These are phyloP conservation scores for Gopherus flavomarginatus DNA, from an alignment of 2,113 vertebrate genomes.

Conservation along the genomic window DNA sequence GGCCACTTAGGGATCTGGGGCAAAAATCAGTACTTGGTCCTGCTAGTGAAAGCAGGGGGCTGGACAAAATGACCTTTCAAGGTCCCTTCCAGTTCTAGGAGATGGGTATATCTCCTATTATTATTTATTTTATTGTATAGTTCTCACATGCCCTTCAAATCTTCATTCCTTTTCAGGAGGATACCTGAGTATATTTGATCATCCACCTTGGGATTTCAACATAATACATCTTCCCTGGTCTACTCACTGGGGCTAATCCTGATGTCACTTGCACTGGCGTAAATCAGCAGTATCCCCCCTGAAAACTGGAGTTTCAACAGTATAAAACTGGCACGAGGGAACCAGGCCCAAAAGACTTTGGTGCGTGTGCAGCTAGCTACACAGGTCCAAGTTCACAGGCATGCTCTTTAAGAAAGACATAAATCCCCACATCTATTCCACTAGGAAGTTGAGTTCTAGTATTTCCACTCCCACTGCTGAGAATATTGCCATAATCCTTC, in stretches of 20 bases:
- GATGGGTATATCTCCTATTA: too few species aligned
- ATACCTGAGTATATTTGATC: not conserved
- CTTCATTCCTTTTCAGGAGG: not conserved
- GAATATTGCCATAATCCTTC: not conserved
- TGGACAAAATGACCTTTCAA: too few species aligned
- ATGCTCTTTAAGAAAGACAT: not conserved
- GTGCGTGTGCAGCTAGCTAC: not conserved
- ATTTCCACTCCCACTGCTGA: not conserved
- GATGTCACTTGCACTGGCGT: not conserved
- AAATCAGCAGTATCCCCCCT: not conserved
- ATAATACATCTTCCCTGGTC: accelerated
- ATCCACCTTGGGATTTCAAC: not conserved
- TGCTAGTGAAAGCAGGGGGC: too few species aligned
- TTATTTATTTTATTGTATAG: not conserved
- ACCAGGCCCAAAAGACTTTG: not conserved
- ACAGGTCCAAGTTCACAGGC: not conserved
- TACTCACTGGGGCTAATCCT: not conserved
- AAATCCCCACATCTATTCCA: not conserved
- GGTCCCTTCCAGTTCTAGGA: too few species aligned
- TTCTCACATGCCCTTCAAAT: not conserved
- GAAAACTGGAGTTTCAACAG: not conserved
- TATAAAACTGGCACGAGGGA: not conserved
- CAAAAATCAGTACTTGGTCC: too few species aligned
- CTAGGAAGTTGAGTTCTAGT: not conserved
- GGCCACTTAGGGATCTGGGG: too few species aligned